phyloP scores from a whole-genome alignment of 2,888 invertebrate species.

The Rhogogaster chlorosoma region DNA sequence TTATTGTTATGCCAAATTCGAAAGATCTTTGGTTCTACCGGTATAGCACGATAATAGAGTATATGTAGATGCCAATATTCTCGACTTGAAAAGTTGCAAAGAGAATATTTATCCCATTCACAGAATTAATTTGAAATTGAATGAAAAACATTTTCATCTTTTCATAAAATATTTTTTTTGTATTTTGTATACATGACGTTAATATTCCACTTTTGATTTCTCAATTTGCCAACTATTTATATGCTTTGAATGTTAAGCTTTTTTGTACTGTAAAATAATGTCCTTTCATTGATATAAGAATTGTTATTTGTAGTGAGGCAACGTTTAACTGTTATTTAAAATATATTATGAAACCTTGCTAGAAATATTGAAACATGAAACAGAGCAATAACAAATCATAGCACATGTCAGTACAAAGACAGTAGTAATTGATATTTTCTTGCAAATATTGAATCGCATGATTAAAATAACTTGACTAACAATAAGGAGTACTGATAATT shows the following conservation, averaged over 20 bases:
- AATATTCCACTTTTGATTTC: neutral
- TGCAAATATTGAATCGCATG: neutral
- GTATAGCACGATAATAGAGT: neutral
- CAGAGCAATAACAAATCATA: slow-evolving; percentile 23
- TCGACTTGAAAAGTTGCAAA: neutral
- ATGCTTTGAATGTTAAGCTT: neutral
- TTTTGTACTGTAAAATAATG: neutral
- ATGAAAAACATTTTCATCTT: neutral
- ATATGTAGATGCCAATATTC: neutral
- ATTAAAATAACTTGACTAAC: neutral
- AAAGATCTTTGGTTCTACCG: neutral
- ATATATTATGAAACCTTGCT: neutral
- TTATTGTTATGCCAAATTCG: neutral
- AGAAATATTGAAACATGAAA: neutral
- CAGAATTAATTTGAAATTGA: neutral
- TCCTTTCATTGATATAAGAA: neutral
- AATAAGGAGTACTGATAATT: neutral
- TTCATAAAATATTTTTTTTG: neutral
- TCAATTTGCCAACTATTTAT: neutral
- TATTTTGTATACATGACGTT: neutral
- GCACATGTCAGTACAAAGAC: slow-evolving; percentile 8
- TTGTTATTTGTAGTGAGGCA: neutral
- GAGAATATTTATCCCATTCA: neutral
- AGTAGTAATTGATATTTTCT: slow-evolving; percentile 11
- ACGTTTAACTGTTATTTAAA: neutral